phyloP scores from a whole-genome alignment of 2,797 vertebrate genomes.

The Liparis tanakae region DNA sequence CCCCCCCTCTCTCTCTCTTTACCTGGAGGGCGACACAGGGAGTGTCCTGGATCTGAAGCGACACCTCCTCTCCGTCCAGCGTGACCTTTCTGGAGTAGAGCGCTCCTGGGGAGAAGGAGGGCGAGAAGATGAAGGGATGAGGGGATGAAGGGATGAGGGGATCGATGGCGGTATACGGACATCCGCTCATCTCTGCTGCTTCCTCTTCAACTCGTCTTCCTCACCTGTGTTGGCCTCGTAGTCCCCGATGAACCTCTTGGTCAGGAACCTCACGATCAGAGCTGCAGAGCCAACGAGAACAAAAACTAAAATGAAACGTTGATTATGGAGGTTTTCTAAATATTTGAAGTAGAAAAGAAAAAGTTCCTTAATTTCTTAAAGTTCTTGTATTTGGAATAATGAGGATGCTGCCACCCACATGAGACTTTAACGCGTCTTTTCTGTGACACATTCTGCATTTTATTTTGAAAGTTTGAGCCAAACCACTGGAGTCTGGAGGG shows the following conservation, averaged over 20 bases:
- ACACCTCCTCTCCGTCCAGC: conserved; percentile 92
- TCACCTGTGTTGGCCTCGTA: conserved; percentile 94
- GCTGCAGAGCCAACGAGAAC: conserved; percentile 77
- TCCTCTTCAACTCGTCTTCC: conserved; percentile 48
- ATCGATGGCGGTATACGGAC: conserved; percentile 1
- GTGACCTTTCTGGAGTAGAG: conserved; percentile 93
- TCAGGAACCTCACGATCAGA: conserved; percentile 92
- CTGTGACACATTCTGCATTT: conserved; percentile 8
- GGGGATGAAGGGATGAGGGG: neutral
- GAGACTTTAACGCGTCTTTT: neutral
- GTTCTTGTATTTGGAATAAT: neutral
- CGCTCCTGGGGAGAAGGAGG: conserved; percentile 81
- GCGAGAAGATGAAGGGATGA: conserved; percentile 9
- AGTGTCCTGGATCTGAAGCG: conserved; percentile 94
- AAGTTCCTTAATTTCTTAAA: neutral
- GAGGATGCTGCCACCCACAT: conserved; percentile 1
- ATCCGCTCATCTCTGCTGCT: no score
- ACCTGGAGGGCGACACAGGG: conserved; percentile 93
- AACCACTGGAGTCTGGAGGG: conserved; percentile 20
- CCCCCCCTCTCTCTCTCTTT: conserved; percentile 39
- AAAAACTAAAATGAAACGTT: no score
- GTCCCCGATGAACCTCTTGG: conserved; percentile 95
- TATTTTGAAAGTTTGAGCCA: no score
- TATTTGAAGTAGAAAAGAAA: neutral
- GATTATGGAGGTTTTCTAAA: neutral